phyloP scores from a whole-genome alignment of 2,113 vertebrate species.

The Perca flavescens region DNA sequence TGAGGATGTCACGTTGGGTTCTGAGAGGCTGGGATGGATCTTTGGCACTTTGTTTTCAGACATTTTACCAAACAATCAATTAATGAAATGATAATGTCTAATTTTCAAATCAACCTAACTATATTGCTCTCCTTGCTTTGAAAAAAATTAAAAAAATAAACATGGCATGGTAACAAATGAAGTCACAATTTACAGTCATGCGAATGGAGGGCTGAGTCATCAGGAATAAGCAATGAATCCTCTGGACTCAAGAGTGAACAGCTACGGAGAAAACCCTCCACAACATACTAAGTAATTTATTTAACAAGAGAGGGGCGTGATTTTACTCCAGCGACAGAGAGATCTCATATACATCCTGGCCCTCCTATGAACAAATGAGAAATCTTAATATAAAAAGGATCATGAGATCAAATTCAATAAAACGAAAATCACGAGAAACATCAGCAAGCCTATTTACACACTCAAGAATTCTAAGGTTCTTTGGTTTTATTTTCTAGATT shows the following conservation, averaged over 20 bases:
- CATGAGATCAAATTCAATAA: slow-evolving; percentile 3
- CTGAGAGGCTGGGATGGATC: not conserved
- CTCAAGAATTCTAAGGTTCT: not conserved
- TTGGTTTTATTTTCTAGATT: not conserved
- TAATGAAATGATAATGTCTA: not conserved
- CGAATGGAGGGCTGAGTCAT: slow-evolving; percentile 13
- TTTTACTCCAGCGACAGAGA: slow-evolving; percentile 3
- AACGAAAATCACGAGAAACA: slow-evolving; percentile 3
- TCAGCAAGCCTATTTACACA: not conserved
- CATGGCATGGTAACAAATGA: slow-evolving; percentile 37
- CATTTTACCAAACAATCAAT: not conserved
- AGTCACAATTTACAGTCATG: slow-evolving; percentile 41
- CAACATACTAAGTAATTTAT: slow-evolving; percentile 7
- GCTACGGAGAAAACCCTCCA: not conserved
- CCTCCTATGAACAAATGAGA: not conserved
- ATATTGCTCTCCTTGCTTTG: not conserved
- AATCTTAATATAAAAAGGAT: slow-evolving; percentile 3
- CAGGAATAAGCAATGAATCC: slow-evolving; percentile 49
- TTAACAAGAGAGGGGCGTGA: slow-evolving; percentile 5
- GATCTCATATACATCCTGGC: not conserved
- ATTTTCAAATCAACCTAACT: not conserved
- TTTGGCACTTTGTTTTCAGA: not conserved
- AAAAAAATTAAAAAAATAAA: not conserved
- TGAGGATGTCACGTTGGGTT: not conserved
- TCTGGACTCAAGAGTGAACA: slow-evolving; percentile 11